Conservation (phyloP, 2,888 invertebrate species). For the Notocelia uddmanniana region DNA sequence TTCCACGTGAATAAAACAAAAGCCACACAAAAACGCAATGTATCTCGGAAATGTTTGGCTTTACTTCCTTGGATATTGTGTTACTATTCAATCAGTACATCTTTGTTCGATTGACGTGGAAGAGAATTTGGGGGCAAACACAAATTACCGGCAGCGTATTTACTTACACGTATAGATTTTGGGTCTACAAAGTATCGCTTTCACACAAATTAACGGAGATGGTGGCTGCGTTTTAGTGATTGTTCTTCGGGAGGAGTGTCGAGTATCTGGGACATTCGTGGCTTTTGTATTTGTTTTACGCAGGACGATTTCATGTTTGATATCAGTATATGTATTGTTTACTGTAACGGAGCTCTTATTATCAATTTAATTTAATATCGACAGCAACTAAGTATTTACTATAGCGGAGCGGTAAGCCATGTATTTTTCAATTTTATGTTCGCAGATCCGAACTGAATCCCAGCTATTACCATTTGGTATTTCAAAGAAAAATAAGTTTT, state of each 20-base stretch:
- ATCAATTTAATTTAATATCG: background rate
- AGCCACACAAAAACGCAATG: constrained; percentile 15
- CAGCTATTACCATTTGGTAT: no score
- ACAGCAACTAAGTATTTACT: no score
- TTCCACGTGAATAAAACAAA: constrained; percentile 32
- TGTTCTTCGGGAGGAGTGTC: constrained; percentile 25
- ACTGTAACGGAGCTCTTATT: background rate
- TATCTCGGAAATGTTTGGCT: constrained; percentile 56
- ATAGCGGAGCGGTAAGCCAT: no score
- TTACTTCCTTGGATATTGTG: constrained; percentile 64
- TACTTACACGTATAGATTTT: constrained; percentile 67
- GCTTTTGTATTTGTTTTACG: constrained; percentile 4
- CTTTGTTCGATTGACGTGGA: constrained; percentile 66
- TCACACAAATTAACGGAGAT: constrained; percentile 66
- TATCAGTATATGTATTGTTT: background rate
- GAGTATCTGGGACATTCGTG: background rate
- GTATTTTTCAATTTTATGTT: no score
- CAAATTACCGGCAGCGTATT: constrained; percentile 68
- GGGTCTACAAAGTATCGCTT: constrained; percentile 66
- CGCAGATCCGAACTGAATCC: no score
- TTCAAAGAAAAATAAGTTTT: no score
- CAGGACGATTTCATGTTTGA: background rate
- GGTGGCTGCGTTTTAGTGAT: constrained; percentile 47
- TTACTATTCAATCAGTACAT: constrained; percentile 75
- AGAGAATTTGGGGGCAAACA: constrained; percentile 61